Evolutionary conservation across 2,113 vertebrate species (phyloP).

Genomic region (Gnathonemus echidnorhynchus): DNA sequence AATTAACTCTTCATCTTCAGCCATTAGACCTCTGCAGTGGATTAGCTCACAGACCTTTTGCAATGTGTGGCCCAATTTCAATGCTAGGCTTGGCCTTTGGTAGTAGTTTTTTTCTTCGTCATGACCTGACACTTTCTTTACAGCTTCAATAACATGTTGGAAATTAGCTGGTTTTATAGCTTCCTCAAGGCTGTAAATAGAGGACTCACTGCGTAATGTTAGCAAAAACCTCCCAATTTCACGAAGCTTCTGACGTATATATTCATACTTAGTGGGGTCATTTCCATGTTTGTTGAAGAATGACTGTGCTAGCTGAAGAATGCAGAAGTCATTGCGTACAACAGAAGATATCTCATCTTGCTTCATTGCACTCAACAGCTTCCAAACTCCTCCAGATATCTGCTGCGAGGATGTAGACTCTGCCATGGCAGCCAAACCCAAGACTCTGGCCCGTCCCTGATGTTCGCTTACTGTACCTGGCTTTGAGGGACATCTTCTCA

Average conservation of each 20-base stretch:
- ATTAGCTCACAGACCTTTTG: constrained; percentile 32
- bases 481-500: constrained; percentile 27
- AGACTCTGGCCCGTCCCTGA: background rate
- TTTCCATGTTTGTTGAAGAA: constrained; percentile 23
- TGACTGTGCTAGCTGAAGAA: constrained; percentile 26
- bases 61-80: constrained; percentile 26
- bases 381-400: constrained; percentile 29
- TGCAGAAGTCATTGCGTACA: constrained; percentile 28
- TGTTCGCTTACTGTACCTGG: background rate
- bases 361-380: constrained; percentile 22
- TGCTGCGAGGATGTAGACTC: constrained; percentile 11
- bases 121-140: constrained; percentile 18
- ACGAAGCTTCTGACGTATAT: constrained; percentile 23
- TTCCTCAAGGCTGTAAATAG: constrained; percentile 23
- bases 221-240: constrained; percentile 17
- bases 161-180: constrained; percentile 29
- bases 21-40: constrained; percentile 30
- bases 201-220: constrained; percentile 9
- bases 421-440: constrained; percentile 13
- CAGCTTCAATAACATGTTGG: constrained; percentile 18
- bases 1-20: constrained; percentile 13
- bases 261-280: constrained; percentile 26
- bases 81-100: constrained; percentile 25
- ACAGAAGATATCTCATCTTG: constrained; percentile 15
- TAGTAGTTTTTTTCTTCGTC: constrained; percentile 19